Base-by-base conservation (phyloP, 2,797 vertebrate genomes). In the Remorina albescens region DNA sequence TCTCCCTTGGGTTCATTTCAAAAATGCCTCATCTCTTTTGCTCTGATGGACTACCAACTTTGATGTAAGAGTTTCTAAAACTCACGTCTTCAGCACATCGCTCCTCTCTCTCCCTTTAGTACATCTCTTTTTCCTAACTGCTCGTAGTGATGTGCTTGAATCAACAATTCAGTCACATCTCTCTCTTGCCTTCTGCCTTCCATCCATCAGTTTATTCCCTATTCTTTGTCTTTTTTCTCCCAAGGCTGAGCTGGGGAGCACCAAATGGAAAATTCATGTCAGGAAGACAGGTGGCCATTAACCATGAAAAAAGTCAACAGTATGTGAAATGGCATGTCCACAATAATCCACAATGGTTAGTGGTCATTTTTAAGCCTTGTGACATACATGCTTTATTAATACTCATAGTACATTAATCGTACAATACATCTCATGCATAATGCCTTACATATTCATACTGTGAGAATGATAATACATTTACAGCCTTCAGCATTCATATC, bases 131-230 rank as follows among this genome's bases (percentile, higher is more conserved):
- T 30, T 68, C 69, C 57, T 66, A 54, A 76, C 65, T 56, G 30
- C 49, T 74, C 41, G 2, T 28, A 81, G 61, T 81, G 80, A 85
- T 84, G 81, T 74, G 73, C 65, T 73, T 4, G 18, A 80, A 91
- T 91, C 84, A 86, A 84, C 76, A 85, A 80, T 89, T 91, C 81
- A 67, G 85, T 89, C 85, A 86, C 83, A 90, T 90, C 84, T 54
- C 42, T 47, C 68, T 46, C 61, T 55, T 50, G 51, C 84, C 74
- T 62, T 67, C 47, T 32, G 66, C 58, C 68, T 82, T 54, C 54
- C 37, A 19, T 76, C 82, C 69, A 67, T 79, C 62, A 23, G 34
- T 68, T 60, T 76, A 47, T 57, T 69, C n/a, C 10, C 10, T 2
- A 64, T 46, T 71, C 73, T 42, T 76, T 32, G 53, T 77, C 65